phyloP scores from a whole-genome alignment of 2,113 vertebrate genomes.

The Maccullochella peelii region DNA sequence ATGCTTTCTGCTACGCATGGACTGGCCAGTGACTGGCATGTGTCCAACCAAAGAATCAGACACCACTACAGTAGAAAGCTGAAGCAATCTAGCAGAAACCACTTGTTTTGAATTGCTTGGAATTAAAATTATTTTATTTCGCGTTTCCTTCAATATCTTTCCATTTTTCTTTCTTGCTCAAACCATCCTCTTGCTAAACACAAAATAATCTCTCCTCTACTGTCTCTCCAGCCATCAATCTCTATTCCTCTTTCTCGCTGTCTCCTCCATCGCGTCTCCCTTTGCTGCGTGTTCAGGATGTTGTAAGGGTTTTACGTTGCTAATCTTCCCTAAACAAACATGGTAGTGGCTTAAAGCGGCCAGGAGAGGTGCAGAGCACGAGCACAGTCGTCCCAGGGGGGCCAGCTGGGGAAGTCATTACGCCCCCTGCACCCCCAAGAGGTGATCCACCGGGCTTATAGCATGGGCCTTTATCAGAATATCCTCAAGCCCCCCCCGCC shows the following conservation, averaged over 20 bases:
- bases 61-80: background rate
- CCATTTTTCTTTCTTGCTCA: background rate
- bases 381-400: constrained; percentile 79
- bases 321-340: constrained; percentile 89
- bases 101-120: background rate
- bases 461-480: constrained; percentile 67
- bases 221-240: constrained; percentile 59
- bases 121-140: background rate
- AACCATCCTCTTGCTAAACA: constrained; percentile 12
- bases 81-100: background rate
- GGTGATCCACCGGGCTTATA: constrained; percentile 75
- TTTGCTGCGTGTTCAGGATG: constrained; percentile 81
- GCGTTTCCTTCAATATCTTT: constrained; percentile 10
- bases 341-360: constrained; percentile 75
- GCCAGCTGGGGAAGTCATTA: constrained; percentile 88
- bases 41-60: constrained; percentile 5
- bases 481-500: constrained; percentile 37
- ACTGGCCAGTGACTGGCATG: background rate
- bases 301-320: constrained; percentile 86
- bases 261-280: constrained; percentile 60
- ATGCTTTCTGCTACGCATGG: background rate
- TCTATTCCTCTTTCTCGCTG: constrained; percentile 62
- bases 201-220: constrained; percentile 2
- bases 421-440: constrained; percentile 64
- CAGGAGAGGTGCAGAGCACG: constrained; percentile 83